A percentile compares a stretch with the other conserved stretches of the same genome.
These are phyloP conservation scores for Conger conger DNA, from an alignment of 2,113 vertebrate genomes.

Conservation along the genomic window DNA sequence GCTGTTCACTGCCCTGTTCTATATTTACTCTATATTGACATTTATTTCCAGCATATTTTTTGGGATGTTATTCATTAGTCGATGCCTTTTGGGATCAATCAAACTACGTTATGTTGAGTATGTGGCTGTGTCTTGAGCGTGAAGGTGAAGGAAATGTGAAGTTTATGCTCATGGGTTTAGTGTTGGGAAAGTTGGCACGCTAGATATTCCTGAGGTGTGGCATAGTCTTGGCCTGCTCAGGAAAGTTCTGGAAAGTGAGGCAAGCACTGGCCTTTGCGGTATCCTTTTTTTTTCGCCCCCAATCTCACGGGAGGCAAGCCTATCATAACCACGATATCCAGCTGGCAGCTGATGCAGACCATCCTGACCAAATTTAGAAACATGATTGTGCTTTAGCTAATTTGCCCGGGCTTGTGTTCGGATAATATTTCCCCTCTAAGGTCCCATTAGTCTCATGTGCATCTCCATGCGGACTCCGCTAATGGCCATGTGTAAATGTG, in stretches of 20 bases:
- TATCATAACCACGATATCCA: slow-evolving; percentile 43
- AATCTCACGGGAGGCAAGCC: slow-evolving; percentile 34
- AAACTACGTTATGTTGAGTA: background rate
- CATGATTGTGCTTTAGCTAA: slow-evolving; percentile 37
- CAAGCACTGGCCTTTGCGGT: slow-evolving; percentile 40
- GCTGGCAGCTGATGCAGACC: slow-evolving; percentile 30
- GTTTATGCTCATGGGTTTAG: background rate
- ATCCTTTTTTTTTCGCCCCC: slow-evolving; percentile 56
- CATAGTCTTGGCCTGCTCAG: slow-evolving; percentile 51
- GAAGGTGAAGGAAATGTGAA: background rate
- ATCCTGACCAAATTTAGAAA: slow-evolving; percentile 68
- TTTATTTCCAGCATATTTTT: no score
- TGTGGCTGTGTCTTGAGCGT: no score
- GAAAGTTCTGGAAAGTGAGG: slow-evolving; percentile 45
- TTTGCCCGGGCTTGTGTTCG: background rate
- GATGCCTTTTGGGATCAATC: background rate
- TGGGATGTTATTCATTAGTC: background rate
- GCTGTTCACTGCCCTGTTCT: no score
- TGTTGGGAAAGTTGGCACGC: slow-evolving; percentile 29
- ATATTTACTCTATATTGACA: no score
- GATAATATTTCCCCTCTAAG: background rate
- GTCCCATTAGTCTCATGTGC: background rate
- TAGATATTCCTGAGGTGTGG: slow-evolving; percentile 51
- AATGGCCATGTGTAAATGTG: background rate
- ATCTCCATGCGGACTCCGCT: background rate